Percentiles rank a stretch among this genome's conserved stretches.
phyloP scores from a whole-genome alignment of 2,113 vertebrate genomes.

The Paraplagusia blochii region DNA sequence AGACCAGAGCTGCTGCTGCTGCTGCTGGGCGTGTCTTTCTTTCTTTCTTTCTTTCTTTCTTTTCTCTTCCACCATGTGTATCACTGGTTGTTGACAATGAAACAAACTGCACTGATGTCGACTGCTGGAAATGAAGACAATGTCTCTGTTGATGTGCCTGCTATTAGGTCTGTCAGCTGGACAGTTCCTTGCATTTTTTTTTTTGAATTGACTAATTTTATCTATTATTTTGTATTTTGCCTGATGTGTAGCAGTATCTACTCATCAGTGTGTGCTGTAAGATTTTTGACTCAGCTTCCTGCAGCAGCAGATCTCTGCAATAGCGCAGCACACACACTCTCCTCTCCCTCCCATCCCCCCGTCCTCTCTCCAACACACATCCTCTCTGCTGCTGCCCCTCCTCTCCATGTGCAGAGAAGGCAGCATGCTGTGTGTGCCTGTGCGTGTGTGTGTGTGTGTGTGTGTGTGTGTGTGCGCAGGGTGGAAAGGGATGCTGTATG shows the following conservation, averaged over 20 bases:
- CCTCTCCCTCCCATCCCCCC: slow-evolving; percentile 58
- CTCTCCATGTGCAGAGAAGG: slow-evolving; percentile 66
- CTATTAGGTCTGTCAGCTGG: slow-evolving; percentile 16
- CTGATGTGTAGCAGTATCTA: slow-evolving; percentile 1
- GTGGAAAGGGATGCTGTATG: slow-evolving; percentile 74
- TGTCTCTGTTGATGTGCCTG: slow-evolving; percentile 13
- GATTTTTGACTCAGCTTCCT: slow-evolving; percentile 65
- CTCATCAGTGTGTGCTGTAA: slow-evolving; percentile 40
- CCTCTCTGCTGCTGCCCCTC: slow-evolving; percentile 50
- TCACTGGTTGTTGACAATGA: slow-evolving; percentile 16
- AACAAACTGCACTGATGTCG: background rate
- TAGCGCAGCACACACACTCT: slow-evolving; percentile 68
- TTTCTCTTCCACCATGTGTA: slow-evolving; percentile 34
- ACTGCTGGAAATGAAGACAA: slow-evolving; percentile 24
- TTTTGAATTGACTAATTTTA: no score
- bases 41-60: slow-evolving; percentile 31
- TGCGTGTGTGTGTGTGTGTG: slow-evolving; percentile 50
- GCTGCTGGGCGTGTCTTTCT: slow-evolving; percentile 55
- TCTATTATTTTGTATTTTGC: background rate
- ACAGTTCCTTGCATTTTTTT: slow-evolving; percentile 44
- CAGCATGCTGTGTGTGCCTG: slow-evolving; percentile 38
- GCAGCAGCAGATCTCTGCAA: slow-evolving; percentile 79
- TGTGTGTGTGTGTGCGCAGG: slow-evolving; percentile 67
- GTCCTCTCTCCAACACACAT: slow-evolving; percentile 32
- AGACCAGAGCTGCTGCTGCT: slow-evolving; percentile 12